Conservation (phyloP, 2,888 invertebrate genomes). For the Dolichopus griseipennis region DNA sequence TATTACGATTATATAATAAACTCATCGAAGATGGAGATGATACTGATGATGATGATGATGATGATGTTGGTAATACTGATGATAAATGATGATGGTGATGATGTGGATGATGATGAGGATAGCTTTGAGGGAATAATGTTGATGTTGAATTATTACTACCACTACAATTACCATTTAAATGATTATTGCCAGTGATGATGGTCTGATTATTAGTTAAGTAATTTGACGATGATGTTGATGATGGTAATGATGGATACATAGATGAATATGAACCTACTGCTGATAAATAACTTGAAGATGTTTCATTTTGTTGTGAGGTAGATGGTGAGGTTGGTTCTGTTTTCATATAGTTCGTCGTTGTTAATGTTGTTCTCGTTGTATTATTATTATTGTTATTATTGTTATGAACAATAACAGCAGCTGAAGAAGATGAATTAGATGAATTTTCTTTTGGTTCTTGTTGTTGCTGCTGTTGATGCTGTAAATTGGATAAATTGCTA, state of each 20-base stretch:
- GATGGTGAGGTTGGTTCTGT: constrained; percentile 7
- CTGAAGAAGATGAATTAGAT: not conserved
- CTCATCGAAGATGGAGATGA: not conserved
- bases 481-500: not conserved
- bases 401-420: not conserved
- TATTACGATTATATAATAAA: constrained; percentile 12
- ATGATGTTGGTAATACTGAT: constrained; percentile 1
- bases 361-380: not conserved
- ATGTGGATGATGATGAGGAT: constrained; percentile 5
- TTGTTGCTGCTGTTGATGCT: not conserved
- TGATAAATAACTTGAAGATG: constrained; percentile 1
- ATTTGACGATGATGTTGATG: not conserved
- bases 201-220: not conserved
- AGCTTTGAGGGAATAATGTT: not conserved
- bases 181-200: not conserved
- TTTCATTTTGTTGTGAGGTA: constrained; percentile 1
- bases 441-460: not conserved
- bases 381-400: constrained; percentile 2
- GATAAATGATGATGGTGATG: not conserved
- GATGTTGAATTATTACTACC: constrained; percentile 2
- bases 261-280: constrained; percentile 3
- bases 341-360: constrained; percentile 4
- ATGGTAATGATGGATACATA: not conserved
- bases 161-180: constrained; percentile 2
- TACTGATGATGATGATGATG: not conserved